phyloP scores from a whole-genome alignment of 1,140 invertebrate species.

The Dreissena polymorpha region DNA sequence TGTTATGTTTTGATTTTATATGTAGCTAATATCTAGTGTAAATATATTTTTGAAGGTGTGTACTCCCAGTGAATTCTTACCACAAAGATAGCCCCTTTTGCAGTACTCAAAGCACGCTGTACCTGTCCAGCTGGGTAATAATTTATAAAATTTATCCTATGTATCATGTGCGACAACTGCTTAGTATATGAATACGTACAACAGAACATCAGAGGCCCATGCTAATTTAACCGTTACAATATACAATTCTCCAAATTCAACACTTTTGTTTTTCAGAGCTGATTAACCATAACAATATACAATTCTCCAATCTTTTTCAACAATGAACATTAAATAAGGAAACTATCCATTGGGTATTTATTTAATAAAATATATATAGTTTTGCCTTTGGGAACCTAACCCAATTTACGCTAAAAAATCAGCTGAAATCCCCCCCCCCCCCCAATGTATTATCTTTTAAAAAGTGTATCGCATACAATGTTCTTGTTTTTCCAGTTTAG shows the following conservation, averaged over 20 bases:
- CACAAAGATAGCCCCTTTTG: constrained; percentile 33
- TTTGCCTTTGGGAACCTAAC: not conserved
- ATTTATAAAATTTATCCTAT: constrained; percentile 15
- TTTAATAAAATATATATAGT: not conserved
- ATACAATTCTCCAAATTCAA: no score
- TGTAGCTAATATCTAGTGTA: no score
- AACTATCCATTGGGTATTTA: not conserved
- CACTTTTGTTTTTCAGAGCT: no score
- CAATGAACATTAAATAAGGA: no score
- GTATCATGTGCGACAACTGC: not conserved
- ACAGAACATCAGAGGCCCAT: no score
- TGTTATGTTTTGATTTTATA: no score
- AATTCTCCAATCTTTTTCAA: no score
- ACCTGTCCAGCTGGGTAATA: constrained; percentile 51
- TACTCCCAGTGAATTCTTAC: constrained; percentile 44
- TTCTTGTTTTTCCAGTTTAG: constrained; percentile 4
- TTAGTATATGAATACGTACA: not conserved
- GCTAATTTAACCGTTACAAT: no score
- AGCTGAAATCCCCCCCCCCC: no score
- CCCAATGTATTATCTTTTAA: not conserved
- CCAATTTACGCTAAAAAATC: not conserved
- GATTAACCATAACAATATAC: no score
- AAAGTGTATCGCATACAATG: not conserved
- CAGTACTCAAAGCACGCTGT: constrained; percentile 34
- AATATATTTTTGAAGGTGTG: constrained; percentile 1